A percentile compares a stretch with the other conserved stretches of the same genome.
These are phyloP conservation scores for Schrankia costaestrigalis DNA, from an alignment of 2,888 invertebrate genomes.

Conservation along the genomic window DNA sequence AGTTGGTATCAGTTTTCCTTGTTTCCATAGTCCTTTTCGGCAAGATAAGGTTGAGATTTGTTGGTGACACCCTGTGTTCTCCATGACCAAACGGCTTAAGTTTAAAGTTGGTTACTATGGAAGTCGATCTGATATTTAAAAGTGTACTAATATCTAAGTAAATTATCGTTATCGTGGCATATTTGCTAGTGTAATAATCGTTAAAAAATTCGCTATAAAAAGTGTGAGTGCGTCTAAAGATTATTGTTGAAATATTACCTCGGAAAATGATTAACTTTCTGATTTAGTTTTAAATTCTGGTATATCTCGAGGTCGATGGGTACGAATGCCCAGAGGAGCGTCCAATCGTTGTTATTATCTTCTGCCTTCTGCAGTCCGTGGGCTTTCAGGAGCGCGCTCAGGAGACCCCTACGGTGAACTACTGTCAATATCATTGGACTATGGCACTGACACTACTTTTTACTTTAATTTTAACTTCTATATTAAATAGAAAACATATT, in stretches of 20 bases:
- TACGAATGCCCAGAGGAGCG: conserved; percentile 21
- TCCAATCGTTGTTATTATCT: conserved; percentile 11
- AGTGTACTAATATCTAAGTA: too few relatives aligned
- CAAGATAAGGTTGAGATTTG: too few relatives aligned
- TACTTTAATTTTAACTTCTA: neutral
- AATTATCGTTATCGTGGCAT: too few relatives aligned
- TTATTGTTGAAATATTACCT: conserved; percentile 1
- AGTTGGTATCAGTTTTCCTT: too few relatives aligned
- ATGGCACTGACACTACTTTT: neutral
- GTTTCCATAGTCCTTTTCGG: too few relatives aligned
- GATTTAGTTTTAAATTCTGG: conserved; percentile 9
- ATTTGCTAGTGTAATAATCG: too few relatives aligned
- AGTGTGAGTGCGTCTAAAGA: too few relatives aligned
- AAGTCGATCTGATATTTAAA: too few relatives aligned
- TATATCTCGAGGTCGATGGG: conserved; percentile 12
- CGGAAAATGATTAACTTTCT: conserved; percentile 27
- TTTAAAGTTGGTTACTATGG: too few relatives aligned
- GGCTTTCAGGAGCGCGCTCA: conserved; percentile 16
- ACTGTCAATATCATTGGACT: conserved; percentile 17
- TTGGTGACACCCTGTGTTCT: too few relatives aligned
- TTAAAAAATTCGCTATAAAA: too few relatives aligned
- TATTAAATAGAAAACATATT: neutral
- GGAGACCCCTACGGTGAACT: conserved; percentile 11
- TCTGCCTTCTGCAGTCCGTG: conserved; percentile 20
- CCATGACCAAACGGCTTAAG: too few relatives aligned